Conservation (phyloP, 2,888 invertebrate genomes). For the Mantis religiosa region DNA sequence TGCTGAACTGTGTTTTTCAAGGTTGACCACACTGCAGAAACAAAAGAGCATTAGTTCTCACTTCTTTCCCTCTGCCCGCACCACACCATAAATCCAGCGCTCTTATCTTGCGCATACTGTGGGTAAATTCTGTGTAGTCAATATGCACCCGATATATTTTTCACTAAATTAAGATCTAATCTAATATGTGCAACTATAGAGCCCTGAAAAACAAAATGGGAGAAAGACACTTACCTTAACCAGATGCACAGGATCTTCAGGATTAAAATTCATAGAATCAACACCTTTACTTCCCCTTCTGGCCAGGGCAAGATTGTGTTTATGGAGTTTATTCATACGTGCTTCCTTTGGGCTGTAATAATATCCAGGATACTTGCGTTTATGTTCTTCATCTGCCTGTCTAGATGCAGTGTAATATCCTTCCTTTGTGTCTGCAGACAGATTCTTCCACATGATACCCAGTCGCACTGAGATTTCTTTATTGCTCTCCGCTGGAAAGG, state of each 20-base stretch:
- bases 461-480: constrained; percentile 49
- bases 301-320: constrained; percentile 27
- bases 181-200: too few relatives aligned
- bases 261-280: constrained; percentile 13
- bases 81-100: too few relatives aligned
- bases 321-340: constrained; percentile 39
- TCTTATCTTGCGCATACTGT: too few relatives aligned
- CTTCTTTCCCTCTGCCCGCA: too few relatives aligned
- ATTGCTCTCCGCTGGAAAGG: constrained; percentile 44
- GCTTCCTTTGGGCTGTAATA: constrained; percentile 46
- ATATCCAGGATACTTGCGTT: constrained; percentile 46
- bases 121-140: too few relatives aligned
- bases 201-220: not conserved
- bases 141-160: too few relatives aligned
- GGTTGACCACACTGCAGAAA: too few relatives aligned
- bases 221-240: constrained; percentile 20
- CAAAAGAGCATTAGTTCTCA: too few relatives aligned
- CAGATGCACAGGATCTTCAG: constrained; percentile 19
- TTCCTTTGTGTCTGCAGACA: constrained; percentile 44
- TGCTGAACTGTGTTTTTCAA: too few relatives aligned
- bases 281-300: constrained; percentile 16
- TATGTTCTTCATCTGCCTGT: constrained; percentile 45
- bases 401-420: constrained; percentile 45
- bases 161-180: too few relatives aligned
- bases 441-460: constrained; percentile 50